Percentiles rank a stretch among this genome's conserved stretches.
phyloP scores from a whole-genome alignment of 2,113 vertebrate species.

The Saccopteryx leptura region DNA sequence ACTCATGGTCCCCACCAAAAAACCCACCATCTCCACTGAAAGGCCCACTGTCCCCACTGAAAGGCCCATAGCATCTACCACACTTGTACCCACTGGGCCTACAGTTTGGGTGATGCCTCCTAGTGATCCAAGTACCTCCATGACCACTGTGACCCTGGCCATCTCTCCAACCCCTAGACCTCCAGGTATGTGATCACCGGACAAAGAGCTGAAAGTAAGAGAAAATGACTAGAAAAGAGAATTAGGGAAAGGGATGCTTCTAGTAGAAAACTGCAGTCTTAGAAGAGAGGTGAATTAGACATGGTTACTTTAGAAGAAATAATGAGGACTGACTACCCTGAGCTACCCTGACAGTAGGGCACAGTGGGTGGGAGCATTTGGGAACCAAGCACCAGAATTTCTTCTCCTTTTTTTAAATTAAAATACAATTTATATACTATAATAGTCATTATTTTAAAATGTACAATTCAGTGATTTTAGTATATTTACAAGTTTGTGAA shows the following conservation, averaged over 20 bases:
- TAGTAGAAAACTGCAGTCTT: background rate
- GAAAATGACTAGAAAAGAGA: background rate
- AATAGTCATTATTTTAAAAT: background rate
- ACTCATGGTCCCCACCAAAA: background rate
- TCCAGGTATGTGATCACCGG: background rate
- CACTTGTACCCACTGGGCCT: background rate
- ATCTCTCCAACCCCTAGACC: background rate
- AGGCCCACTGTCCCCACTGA: background rate
- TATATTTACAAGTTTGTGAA: background rate
- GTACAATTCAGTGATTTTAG: background rate
- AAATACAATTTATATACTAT: background rate
- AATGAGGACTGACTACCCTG: background rate
- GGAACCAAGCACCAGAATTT: background rate
- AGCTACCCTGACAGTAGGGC: background rate
- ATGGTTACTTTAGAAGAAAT: background rate
- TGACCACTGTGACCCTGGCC: no score
- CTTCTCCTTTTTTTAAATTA: background rate
- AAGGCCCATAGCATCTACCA: background rate
- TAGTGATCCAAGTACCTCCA: background rate
- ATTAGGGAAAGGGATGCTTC: background rate
- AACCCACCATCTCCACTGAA: fast-evolving
- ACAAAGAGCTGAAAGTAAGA: background rate
- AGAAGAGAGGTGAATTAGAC: background rate
- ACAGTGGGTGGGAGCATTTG: no score
- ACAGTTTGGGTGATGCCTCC: background rate